Evolutionary conservation across 2,888 invertebrate species (phyloP).

Genomic region (Erebia ligea): DNA sequence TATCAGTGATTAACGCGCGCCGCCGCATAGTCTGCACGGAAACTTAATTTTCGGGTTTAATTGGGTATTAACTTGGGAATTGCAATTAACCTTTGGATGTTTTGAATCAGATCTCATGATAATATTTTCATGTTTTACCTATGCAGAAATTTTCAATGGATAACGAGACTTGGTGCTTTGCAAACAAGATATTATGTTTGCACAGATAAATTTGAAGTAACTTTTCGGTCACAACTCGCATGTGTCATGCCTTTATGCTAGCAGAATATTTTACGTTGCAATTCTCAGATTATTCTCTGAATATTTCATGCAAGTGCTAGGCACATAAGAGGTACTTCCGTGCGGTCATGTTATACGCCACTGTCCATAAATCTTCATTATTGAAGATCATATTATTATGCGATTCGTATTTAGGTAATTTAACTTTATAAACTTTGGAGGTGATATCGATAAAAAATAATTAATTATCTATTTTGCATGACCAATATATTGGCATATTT

Average conservation of each 20-base stretch:
- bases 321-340: background rate
- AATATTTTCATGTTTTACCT: background rate
- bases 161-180: slow-evolving; percentile 17
- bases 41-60: too few species aligned
- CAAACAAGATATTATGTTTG: slow-evolving; percentile 5
- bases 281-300: slow-evolving; percentile 2
- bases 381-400: background rate
- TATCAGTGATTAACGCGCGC: too few species aligned
- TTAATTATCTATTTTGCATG: too few species aligned
- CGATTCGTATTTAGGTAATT: too few species aligned
- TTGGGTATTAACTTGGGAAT: too few species aligned
- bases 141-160: background rate
- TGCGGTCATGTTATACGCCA: too few species aligned
- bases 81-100: too few species aligned
- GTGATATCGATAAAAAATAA: too few species aligned
- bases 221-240: slow-evolving; percentile 10
- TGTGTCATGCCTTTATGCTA: background rate
- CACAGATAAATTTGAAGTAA: slow-evolving; percentile 9
- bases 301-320: background rate
- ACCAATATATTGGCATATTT: too few species aligned
- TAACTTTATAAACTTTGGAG: too few species aligned
- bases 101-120: background rate
- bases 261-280: slow-evolving; percentile 8
- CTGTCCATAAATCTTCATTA: background rate
- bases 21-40: too few species aligned